Evolutionary conservation across 2,888 invertebrate species (phyloP), one percentile per base, ranked within the genome.

Genomic region (Eupithecia centaureata): DNA sequence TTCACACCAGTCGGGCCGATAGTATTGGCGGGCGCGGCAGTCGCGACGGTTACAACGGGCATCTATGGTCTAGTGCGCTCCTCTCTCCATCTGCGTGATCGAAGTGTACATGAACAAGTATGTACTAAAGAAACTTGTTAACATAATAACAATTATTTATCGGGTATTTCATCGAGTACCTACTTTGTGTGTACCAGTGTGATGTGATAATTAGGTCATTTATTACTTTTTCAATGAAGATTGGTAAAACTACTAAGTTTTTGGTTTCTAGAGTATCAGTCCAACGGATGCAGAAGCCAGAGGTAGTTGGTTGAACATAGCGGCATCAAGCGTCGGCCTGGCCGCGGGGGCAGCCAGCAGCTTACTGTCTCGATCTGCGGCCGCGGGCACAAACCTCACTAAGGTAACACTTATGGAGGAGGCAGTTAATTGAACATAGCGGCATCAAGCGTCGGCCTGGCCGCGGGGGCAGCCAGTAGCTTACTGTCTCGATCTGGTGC

Each of bases 371-470:
- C 85, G 86, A 7, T 89, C 94, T 0, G 94, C 92, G 0, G 87
- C 90, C 4, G 91, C 90, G 0, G 94, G 94, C 13, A 89, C 89
- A 22, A 91, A 92, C 65, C 82, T 94, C 72, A 91, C 94, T 38
- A 91, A 89, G 85, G 94, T 94, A 79, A 32, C 7, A 32, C 0
- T 32, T 32, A 32, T 8, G n/a, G n/a, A n/a, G n/a, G 95, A n/a
- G 94, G 94, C 58, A 94, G 94, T 63, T 95, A 95, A 89, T 76
- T 95, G 32, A 95, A 94, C 80, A 94, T 95, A 52, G 90, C 94
- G 0, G 94, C 94, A 1, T 94, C 94, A 0, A 87, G 93, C 54
- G 88, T 94, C 0, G 94, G 95, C 0, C 86, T 95, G 7, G 91
- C 92, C 0, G 94, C 94, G 0, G 94, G 94, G 7, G 94, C 94